Evolutionary conservation across 2,888 invertebrate species (phyloP), one percentile per base, ranked within the genome.

Genomic region (Pristionchus maxplancki): DNA sequence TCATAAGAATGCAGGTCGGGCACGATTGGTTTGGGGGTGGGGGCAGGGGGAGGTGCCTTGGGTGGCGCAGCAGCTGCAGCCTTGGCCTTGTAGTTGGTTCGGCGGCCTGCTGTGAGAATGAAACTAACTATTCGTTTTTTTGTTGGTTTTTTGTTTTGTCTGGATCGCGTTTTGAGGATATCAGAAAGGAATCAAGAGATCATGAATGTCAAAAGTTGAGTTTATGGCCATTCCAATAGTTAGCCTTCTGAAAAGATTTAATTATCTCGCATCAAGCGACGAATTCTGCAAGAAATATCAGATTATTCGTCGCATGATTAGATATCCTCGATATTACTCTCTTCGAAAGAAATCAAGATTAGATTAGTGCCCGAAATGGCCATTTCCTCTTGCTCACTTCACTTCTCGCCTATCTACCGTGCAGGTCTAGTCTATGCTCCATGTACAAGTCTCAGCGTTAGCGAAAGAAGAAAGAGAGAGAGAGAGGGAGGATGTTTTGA

Each of bases 391-490:
- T 74, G 31, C 17, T 34, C 71, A 71, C 71, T 71, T 28, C 44
- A 78, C 44, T 74, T 44, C 28, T 78, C 28, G 78, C 44, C 78
- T 78, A 78, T 8, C 78, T 78, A 78, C 40, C 78, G 78, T 78
- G 78, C 78, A 44, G 3, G 24, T 40, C 78, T 78, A 78, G 24
- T 78, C 44, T 78, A 44, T 74, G 71, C 71, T 74, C 37, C 24
- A 40, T 74, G 20, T 20, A 74, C 78, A n/a, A 40, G 1, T 37
- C 31, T 34, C 71, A 71, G 71, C 71, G 71, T 71, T 71, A 71
- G 64, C 64, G 64, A 34, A 34, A 34, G 31, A 20, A 37, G 71
- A 20, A 71, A 31, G 71, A 71, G 31, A 37, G 24, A n/a, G n/a
- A n/a, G 37, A 37, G 34, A 71, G 71, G 31, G n/a, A 20, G 28